These are phyloP conservation scores for Antrozous pallidus DNA, from an alignment of 2,797 vertebrate genomes.

Conservation along the genomic window DNA sequence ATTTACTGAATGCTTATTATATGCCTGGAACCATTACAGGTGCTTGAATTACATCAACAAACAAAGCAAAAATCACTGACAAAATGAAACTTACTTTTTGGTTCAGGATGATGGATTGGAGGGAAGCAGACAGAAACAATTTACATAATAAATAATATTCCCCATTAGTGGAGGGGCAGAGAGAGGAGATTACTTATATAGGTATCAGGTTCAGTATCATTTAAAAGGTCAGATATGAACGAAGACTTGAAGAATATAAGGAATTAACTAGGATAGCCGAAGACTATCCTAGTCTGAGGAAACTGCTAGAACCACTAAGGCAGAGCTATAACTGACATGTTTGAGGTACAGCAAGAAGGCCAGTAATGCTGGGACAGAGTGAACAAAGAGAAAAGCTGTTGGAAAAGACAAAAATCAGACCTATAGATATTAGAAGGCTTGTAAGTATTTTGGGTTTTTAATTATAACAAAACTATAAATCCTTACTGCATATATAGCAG, in stretches of 20 bases:
- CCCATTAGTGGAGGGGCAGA: neutral
- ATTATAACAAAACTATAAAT: neutral
- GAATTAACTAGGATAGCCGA: neutral
- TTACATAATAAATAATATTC: neutral
- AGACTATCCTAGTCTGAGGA: neutral
- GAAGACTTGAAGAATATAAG: neutral
- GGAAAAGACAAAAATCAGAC: neutral
- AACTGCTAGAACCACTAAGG: neutral
- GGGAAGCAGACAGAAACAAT: neutral
- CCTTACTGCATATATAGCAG: neutral
- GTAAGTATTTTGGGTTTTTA: neutral
- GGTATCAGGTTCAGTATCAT: neutral
- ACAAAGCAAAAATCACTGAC: neutral
- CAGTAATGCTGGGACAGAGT: neutral
- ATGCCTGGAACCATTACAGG: neutral
- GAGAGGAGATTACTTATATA: neutral
- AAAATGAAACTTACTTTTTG: constrained; percentile 43
- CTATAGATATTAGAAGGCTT: neutral
- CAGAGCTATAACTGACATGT: neutral
- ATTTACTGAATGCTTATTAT: neutral
- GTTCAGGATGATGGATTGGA: neutral
- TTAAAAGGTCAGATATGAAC: neutral
- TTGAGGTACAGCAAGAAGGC: neutral
- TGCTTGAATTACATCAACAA: neutral
- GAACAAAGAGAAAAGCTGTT: neutral